Evolutionary conservation across 2,888 invertebrate genomes (phyloP), one percentile per base, ranked within the genome.

Genomic region (Lochmaea capreae): DNA sequence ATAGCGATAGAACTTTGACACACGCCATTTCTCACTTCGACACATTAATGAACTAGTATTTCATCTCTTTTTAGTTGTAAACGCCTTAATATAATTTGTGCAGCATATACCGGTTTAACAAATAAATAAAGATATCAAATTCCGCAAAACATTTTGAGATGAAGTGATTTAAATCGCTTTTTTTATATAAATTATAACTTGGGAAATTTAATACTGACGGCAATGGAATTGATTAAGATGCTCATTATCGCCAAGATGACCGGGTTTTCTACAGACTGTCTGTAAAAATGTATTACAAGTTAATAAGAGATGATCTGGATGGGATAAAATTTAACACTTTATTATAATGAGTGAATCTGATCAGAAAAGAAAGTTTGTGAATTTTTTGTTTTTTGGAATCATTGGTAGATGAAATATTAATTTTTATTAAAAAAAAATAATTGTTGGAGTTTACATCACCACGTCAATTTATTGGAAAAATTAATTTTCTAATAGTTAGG

Each of bases 81-180:
- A 52, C 6, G n/a, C 16, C 18, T 54, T 10, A 61, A 61, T 5
- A 61, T 16, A 39, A 33, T 61, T 8, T 66, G 54, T 66, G 54
- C 66, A 66, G 22, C 58, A 43, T 22, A 66, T 10, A 58, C 58
- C 67, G 67, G 67, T 58, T 67, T 67, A 42, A 18, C 6, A 67
- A 67, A 58, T 67, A 67, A 67, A 58, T 67, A 67, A 67, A 67
- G 26, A 22, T 67, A 67, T 58, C 57, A 67, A 67, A 58, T 67
- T 67, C 67, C 58, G 42, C 42, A 63, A 43, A 69, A 69, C 52
- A 59, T 69, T 68, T 62, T 33, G 62, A 69, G 14, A 69, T 18
- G 22, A 59, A n/a, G 52, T 69, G 42, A 69, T 62, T 62, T 62
- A 62, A 61, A 49, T 49, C 8, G 39, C 16, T 66, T 57, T n/a